Evolutionary conservation across 2,888 invertebrate genomes (phyloP).

Genomic region (Zygothrica quintamaculata): DNA sequence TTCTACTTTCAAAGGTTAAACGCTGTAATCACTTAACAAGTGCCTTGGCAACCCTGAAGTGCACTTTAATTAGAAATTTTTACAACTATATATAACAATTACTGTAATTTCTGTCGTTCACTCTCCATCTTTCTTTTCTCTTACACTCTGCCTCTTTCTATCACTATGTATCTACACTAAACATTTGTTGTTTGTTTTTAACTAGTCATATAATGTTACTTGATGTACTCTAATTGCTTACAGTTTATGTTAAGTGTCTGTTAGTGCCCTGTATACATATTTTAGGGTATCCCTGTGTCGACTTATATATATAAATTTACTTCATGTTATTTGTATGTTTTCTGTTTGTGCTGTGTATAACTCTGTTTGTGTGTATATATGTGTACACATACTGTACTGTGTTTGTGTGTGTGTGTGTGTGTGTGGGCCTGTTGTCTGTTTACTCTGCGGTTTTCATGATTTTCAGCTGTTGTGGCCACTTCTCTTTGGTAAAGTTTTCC

Average conservation of each 20-base stretch:
- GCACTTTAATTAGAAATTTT: neutral
- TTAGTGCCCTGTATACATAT: too few relatives aligned
- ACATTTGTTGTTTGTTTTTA: too few relatives aligned
- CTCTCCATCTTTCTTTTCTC: neutral
- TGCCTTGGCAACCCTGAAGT: neutral
- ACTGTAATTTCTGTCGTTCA: neutral
- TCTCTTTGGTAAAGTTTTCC: conserved; percentile 56
- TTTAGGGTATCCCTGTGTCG: too few relatives aligned
- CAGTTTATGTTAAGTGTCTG: too few relatives aligned
- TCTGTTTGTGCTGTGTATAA: too few relatives aligned
- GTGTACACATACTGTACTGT: neutral
- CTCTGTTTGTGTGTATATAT: neutral
- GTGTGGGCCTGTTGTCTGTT: conserved; percentile 36
- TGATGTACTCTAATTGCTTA: too few relatives aligned
- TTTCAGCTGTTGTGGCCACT: conserved; percentile 63
- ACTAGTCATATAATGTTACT: too few relatives aligned
- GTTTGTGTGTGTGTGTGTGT: conserved; percentile 9
- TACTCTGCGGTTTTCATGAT: conserved; percentile 62
- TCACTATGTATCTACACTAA: neutral
- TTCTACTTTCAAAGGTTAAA: too few relatives aligned
- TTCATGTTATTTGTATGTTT: too few relatives aligned
- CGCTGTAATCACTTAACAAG: neutral
- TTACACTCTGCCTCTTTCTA: neutral
- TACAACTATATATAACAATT: too few relatives aligned
- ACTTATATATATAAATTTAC: too few relatives aligned